Evolutionary conservation across 2,113 vertebrate genomes (phyloP), one percentile per base, ranked within the genome.

Genomic region (Phrynosoma platyrhinos): DNA sequence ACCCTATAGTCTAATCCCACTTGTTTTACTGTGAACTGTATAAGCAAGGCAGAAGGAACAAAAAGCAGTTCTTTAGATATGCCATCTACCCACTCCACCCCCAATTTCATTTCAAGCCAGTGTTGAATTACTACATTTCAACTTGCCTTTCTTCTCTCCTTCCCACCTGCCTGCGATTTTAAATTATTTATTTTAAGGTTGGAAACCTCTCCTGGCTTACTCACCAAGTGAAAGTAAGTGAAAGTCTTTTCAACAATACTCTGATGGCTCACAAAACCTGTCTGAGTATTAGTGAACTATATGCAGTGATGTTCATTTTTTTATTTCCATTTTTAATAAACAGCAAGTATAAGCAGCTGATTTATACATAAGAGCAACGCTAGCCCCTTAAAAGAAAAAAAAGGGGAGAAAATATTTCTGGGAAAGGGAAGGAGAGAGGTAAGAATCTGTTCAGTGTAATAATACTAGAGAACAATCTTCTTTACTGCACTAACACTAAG

Each of bases 201-300:
- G 81, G 84, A 92, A 94, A 91, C 83, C 88, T 94, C 84, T 92
- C n/a, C 79, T 91, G 88, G 86, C 81, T 86, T 66, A 91, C 83
- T 93, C 82, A 93, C 62, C 85, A 92, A 83, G 30, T 92, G 87
- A 96, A 94, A 95, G 93, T 85, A 95, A 85, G 69, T 86, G 84
- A 87, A 92, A 94, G 47, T 74, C 52, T 93, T 88, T 83, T 91
- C 92, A 93, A 91, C 83, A 89, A 92, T 89, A 93, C 90, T 94
- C 93, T 93, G 90, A 89, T 95, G 92, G 90, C 64, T 85, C 85
- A 91, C 87, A 95, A 94, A 92, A 25, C 83, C 88, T 83, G 82
- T 86, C 92, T 93, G 87, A 93, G 89, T 92, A 91, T 91, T 93
- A 93, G 83, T 92, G 90, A 94, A 86, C 85, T 87, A n/a, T 13